phyloP scores from a whole-genome alignment of 2,888 invertebrate genomes.

The Epinotia ramella region DNA sequence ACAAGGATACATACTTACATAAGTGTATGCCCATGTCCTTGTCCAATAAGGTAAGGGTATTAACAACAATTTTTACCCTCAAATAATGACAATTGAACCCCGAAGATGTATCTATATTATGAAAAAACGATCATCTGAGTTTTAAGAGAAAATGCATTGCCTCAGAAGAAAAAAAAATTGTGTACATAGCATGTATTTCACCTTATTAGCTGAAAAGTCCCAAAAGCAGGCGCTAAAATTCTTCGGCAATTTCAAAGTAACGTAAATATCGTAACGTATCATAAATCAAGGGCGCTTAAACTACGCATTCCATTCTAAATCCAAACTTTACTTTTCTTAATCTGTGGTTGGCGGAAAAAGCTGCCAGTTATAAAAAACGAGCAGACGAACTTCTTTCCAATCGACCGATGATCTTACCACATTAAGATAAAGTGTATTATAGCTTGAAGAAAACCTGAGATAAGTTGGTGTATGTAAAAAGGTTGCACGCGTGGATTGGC shows the following conservation, averaged over 20 bases:
- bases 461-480: slow-evolving; percentile 58
- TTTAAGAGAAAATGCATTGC: not conserved
- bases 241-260: slow-evolving; percentile 53
- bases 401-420: not conserved
- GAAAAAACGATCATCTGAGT: too few relatives aligned
- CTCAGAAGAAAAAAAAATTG: not conserved
- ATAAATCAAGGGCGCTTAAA: slow-evolving; percentile 77
- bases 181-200: not conserved
- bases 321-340: slow-evolving; percentile 42
- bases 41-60: too few relatives aligned
- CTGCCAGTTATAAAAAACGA: slow-evolving; percentile 42
- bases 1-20: not conserved
- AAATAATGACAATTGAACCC: too few relatives aligned
- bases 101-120: too few relatives aligned
- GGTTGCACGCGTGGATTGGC: slow-evolving; percentile 77
- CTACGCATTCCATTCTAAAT: slow-evolving; percentile 41
- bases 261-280: slow-evolving; percentile 52
- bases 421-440: slow-evolving; percentile 21
- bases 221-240: slow-evolving; percentile 72
- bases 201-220: slow-evolving; percentile 11
- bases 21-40: not conserved
- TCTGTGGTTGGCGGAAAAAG: slow-evolving; percentile 44
- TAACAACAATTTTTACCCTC: too few relatives aligned
- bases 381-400: slow-evolving; percentile 8
- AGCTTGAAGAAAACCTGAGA: slow-evolving; percentile 38